A percentile compares a stretch with the other conserved stretches of the same genome.
Conservation (phyloP, 2,888 invertebrate species). For the Platycheirus albimanus region DNA sequence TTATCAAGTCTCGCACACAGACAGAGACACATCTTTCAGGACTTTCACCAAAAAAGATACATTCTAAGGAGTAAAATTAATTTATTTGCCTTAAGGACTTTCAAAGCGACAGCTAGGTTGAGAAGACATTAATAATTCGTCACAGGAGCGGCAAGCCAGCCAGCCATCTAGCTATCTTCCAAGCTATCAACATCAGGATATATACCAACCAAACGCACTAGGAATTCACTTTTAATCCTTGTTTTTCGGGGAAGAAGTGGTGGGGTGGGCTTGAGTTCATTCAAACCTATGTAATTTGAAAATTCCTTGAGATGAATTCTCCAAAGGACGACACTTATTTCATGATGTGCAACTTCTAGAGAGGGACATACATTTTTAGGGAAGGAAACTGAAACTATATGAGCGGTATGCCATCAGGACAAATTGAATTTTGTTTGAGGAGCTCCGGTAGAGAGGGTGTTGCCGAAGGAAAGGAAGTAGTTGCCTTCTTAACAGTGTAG, state of each 20-base stretch:
- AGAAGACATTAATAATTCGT: constrained; percentile 69
- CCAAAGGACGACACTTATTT: constrained; percentile 51
- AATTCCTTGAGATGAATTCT: constrained; percentile 53
- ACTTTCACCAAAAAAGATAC: constrained; percentile 12
- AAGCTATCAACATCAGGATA: constrained; percentile 15
- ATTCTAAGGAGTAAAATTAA: constrained; percentile 68
- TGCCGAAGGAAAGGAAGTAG: neutral
- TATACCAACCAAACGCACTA: constrained; percentile 45
- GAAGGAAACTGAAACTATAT: constrained; percentile 42
- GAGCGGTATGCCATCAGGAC: constrained; percentile 50
- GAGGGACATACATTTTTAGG: constrained; percentile 8
- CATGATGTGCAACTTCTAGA: neutral
- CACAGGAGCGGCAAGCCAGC: constrained; percentile 41
- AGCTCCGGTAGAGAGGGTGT: neutral
- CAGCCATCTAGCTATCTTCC: constrained; percentile 1
- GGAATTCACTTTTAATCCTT: constrained; percentile 51
- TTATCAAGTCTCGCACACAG: constrained; percentile 30
- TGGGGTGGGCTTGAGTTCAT: neutral
- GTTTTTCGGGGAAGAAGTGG: neutral
- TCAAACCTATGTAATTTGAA: constrained; percentile 36
- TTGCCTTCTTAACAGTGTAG: constrained; percentile 31
- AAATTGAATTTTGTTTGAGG: constrained; percentile 55
- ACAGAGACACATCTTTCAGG: neutral
- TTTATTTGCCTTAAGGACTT: constrained; percentile 72
- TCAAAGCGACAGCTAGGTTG: constrained; percentile 68